Conservation (phyloP, 2,797 vertebrate genomes). For the Toxotes lorentzi region DNA sequence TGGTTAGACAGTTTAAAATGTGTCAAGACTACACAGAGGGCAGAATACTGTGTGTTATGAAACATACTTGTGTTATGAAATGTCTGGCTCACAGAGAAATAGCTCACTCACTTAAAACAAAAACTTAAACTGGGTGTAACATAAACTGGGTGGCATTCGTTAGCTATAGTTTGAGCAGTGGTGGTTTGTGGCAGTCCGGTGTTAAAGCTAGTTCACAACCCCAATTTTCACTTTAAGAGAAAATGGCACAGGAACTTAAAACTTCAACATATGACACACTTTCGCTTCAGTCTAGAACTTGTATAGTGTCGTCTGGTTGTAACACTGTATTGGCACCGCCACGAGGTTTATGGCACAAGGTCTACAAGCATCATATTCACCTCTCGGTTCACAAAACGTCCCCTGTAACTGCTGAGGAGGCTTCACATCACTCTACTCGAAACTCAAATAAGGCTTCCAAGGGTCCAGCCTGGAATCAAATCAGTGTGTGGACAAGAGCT, state of each 20-base stretch:
- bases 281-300: slow-evolving; percentile 11
- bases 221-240: slow-evolving; percentile 19
- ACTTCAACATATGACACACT: slow-evolving; percentile 4
- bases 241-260: slow-evolving; percentile 50
- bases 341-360: slow-evolving; percentile 51
- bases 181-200: slow-evolving; percentile 62
- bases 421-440: slow-evolving; percentile 19
- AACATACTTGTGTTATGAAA: not conserved
- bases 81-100: not conserved
- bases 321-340: slow-evolving; percentile 31
- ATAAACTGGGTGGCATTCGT: slow-evolving; percentile 19
- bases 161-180: slow-evolving; percentile 43
- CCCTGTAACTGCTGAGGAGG: slow-evolving; percentile 6
- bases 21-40: slow-evolving; percentile 31
- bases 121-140: slow-evolving; percentile 4
- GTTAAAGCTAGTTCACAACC: slow-evolving; percentile 19
- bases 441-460: slow-evolving; percentile 76
- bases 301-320: slow-evolving; percentile 4
- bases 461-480: slow-evolving; percentile 80
- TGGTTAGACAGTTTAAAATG: slow-evolving; percentile 59
- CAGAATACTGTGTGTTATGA: slow-evolving; percentile 44
- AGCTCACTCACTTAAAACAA: not conserved
- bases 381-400: slow-evolving; percentile 5
- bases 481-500: slow-evolving; percentile 27
- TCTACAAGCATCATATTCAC: slow-evolving; percentile 29